Percentiles rank a stretch among this genome's conserved stretches.
phyloP scores from a whole-genome alignment of 2,888 invertebrate species.

The Tortrix viridana region DNA sequence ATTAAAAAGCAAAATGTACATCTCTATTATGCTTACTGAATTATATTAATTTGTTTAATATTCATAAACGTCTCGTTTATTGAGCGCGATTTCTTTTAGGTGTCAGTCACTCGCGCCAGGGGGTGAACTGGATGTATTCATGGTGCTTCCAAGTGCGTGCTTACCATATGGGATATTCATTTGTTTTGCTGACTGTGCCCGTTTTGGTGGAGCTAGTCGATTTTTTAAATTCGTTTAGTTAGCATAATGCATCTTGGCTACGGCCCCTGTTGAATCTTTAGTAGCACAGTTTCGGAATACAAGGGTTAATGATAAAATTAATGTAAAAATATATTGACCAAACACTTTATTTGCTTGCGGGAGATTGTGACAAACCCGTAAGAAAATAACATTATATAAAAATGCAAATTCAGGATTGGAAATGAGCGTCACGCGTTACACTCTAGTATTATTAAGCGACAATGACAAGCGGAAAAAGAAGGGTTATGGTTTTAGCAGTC shows the following conservation, averaged over 20 bases:
- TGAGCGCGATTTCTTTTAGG: constrained; percentile 62
- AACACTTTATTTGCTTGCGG: too few relatives aligned
- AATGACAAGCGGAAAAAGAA: too few relatives aligned
- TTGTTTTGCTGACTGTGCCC: not conserved
- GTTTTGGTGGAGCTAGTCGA: too few relatives aligned
- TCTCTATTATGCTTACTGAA: constrained; percentile 50
- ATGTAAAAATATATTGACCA: not conserved
- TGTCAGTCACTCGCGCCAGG: constrained; percentile 69
- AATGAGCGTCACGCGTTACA: not conserved
- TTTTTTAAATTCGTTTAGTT: too few relatives aligned
- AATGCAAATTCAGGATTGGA: too few relatives aligned
- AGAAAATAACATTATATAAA: not conserved
- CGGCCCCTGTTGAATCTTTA: too few relatives aligned
- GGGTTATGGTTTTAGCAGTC: too few relatives aligned
- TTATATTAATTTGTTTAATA: constrained; percentile 72
- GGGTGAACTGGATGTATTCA: constrained; percentile 36
- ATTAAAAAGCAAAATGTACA: constrained; percentile 56
- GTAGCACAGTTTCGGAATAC: too few relatives aligned
- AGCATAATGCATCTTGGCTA: too few relatives aligned
- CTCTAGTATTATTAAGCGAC: too few relatives aligned
- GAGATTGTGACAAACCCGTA: too few relatives aligned
- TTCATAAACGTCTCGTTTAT: constrained; percentile 71
- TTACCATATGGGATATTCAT: constrained; percentile 24
- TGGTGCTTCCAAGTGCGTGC: constrained; percentile 46
- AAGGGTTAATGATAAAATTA: too few relatives aligned